Evolutionary conservation across 1,140 invertebrate genomes (phyloP), one percentile per base, ranked within the genome.

Genomic region (Drosophila repletoides): DNA sequence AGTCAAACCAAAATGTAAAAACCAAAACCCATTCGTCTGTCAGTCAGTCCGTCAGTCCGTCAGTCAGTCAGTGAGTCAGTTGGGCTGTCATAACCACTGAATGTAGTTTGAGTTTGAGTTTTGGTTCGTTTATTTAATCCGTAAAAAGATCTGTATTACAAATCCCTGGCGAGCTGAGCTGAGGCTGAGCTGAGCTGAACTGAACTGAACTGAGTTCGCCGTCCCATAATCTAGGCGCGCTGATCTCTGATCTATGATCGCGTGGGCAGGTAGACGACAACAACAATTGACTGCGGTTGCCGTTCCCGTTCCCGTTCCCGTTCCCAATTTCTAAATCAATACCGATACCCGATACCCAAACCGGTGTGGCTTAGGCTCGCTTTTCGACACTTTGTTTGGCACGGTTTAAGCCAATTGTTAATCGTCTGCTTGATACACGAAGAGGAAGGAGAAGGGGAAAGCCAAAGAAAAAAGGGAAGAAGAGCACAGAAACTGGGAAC

Each of bases 331-430:
- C 31, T 17, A 53, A 28, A 36, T 5, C 21, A 51, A 56, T 61
- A 36, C 60, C 74, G 49, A 59, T 73, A 68, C 33, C 19, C n/a
- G n/a, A n/a, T n/a, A n/a, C n/a, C n/a, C 70, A 9, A 12, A 24
- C 45, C 19, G 43, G 49, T 56, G 56, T 63, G 79, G 74, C 80
- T 84, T 84, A 84, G 80, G 80, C 58, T 75, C 60, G 80, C 79
- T 84, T 84, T 84, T 84, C 80, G 79, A 86, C 79, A 84, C 79
- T 86, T 79, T 75, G 79, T 86, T 84, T 86, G 79, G 80, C 79
- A 79, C 70, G 80, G 80, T 68, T 72, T 84, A 84, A 84, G 79
- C 79, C 80, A 84, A 84, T 84, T 84, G 79, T 79, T 84, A 73
- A 67, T 76, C 74, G 53, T 53, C 31, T 31, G 24, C 26, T 12